Percentiles rank a stretch among this genome's conserved stretches.
These are phyloP conservation scores for Pseudachorutes palmiensis DNA, from an alignment of 1,140 invertebrate species.

Conservation along the genomic window DNA sequence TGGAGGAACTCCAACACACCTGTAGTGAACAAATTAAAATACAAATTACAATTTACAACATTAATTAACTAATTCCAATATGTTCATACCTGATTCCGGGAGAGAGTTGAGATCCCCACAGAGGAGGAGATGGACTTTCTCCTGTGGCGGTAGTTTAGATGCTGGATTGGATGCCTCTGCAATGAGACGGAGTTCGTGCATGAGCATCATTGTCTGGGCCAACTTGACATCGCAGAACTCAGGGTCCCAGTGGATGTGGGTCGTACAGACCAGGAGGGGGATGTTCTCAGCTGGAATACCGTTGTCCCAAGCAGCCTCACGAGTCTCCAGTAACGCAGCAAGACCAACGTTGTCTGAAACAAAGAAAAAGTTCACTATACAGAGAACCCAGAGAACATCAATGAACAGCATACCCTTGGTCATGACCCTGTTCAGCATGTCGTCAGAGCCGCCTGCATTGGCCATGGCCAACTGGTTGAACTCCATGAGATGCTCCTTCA, in stretches of 20 bases:
- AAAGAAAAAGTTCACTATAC: conserved; percentile 14
- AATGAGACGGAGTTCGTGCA: conserved; percentile 79
- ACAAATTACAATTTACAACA: conserved; percentile 9
- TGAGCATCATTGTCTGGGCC: conserved; percentile 99
- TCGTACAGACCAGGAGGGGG: conserved; percentile 88
- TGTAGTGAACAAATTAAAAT: not conserved
- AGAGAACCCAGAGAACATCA: not conserved
- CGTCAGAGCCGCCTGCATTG: conserved; percentile 84
- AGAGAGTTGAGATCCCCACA: conserved; percentile 99
- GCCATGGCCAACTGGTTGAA: conserved; percentile 68
- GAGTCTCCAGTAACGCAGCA: conserved; percentile 86
- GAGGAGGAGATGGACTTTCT: conserved; percentile 82
- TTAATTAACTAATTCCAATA: not conserved
- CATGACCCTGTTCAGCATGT: conserved; percentile 99
- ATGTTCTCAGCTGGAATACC: conserved; percentile 72
- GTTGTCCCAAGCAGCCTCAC: conserved; percentile 86
- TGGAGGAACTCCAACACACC: conserved; percentile 36
- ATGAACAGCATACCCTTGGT: conserved; percentile 56
- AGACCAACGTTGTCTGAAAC: conserved; percentile 87
- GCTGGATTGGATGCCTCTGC: conserved; percentile 61
- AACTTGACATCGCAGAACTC: conserved; percentile 99
- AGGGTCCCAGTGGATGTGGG: conserved; percentile 99
- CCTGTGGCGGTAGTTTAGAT: conserved; percentile 50
- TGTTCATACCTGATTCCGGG: conserved; percentile 77
- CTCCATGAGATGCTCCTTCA: conserved; percentile 91